These are phyloP conservation scores for Alethe diademata DNA, from an alignment of 2,113 vertebrate species.

Conservation along the genomic window DNA sequence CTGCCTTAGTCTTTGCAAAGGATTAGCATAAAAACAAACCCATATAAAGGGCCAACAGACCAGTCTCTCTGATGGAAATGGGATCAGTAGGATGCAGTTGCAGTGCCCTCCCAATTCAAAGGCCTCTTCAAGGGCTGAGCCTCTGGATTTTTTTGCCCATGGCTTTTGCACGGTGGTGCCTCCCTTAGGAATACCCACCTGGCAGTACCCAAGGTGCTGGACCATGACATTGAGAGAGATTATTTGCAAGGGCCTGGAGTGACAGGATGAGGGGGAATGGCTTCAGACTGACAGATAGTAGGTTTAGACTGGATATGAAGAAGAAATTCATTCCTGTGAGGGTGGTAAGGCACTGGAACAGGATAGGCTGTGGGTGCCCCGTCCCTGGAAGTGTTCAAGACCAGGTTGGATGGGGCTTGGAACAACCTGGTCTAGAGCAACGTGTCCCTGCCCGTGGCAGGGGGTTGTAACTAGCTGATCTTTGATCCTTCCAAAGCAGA, in stretches of 20 bases:
- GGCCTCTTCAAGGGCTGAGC: neutral
- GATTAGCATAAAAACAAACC: constrained; percentile 11
- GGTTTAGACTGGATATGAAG: neutral
- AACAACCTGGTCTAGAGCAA: accelerated
- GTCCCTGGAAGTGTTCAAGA: neutral
- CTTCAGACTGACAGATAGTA: neutral
- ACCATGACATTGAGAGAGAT: neutral
- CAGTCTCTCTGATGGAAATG: neutral
- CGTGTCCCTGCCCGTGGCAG: neutral
- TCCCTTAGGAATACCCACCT: neutral
- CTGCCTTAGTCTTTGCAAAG: neutral
- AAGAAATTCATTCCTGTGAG: neutral
- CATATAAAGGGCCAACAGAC: neutral
- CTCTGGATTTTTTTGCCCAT: neutral
- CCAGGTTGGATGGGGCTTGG: accelerated
- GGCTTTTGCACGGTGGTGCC: neutral
- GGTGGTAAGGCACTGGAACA: neutral
- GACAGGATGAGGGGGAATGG: no score
- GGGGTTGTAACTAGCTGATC: accelerated
- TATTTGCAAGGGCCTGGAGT: neutral
- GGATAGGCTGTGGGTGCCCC: accelerated
- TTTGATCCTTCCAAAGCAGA: neutral
- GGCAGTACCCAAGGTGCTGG: neutral
- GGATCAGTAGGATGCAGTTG: neutral
- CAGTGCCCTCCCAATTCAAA: neutral